A percentile compares a stretch with the other conserved stretches of the same genome.
Evolutionary conservation across 2,797 vertebrate genomes (phyloP).

Genomic region (Karalla daura): DNA sequence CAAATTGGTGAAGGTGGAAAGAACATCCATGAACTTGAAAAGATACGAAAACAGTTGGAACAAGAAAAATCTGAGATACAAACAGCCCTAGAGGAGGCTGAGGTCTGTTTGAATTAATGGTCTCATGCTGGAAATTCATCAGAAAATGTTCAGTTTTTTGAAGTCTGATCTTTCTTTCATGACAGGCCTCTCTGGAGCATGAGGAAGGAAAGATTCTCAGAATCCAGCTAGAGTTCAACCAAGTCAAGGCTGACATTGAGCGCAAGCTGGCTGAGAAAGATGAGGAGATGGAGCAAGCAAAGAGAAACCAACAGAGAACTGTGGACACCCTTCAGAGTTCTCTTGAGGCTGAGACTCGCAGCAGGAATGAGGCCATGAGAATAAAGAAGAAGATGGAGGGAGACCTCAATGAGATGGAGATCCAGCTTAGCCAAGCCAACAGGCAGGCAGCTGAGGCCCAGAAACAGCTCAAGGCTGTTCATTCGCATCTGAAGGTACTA

Average conservation of each 20-base stretch:
- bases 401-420: no score
- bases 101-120: constrained; percentile 71
- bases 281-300: constrained; percentile 90
- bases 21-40: constrained; percentile 86
- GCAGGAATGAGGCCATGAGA: constrained; percentile 80
- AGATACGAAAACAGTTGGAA: constrained; percentile 85
- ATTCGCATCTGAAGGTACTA: constrained; percentile 83
- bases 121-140: not conserved
- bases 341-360: constrained; percentile 82
- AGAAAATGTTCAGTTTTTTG: not conserved
- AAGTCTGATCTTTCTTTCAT: not conserved
- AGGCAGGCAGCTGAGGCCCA: constrained; percentile 84
- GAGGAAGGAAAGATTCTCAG: constrained; percentile 91
- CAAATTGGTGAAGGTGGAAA: constrained; percentile 86
- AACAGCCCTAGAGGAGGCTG: constrained; percentile 85
- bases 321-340: constrained; percentile 85
- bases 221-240: constrained; percentile 88
- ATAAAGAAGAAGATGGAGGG: constrained; percentile 88
- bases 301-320: constrained; percentile 87
- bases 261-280: constrained; percentile 89
- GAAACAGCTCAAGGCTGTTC: constrained; percentile 73
- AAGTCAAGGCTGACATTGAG: constrained; percentile 89
- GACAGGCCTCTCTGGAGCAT: constrained; percentile 82
- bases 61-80: constrained; percentile 87
- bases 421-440: constrained; percentile 85